phyloP scores from a whole-genome alignment of 2,113 vertebrate species.

The Oreotrochilus melanogaster region DNA sequence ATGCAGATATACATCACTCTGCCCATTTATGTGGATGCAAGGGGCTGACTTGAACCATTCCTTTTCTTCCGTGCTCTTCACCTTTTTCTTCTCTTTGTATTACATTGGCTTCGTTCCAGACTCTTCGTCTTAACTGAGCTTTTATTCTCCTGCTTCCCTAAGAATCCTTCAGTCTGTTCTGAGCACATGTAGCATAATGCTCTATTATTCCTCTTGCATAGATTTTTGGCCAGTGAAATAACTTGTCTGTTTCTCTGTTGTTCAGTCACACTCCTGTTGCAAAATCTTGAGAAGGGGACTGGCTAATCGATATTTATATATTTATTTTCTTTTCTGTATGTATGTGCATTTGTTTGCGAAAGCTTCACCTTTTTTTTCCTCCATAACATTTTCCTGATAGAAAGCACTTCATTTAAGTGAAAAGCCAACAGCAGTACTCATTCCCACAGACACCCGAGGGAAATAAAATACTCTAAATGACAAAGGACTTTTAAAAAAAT shows the following conservation, averaged over 20 bases:
- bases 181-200: neutral
- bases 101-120: neutral
- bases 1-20: neutral
- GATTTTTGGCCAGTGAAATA: neutral
- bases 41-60: neutral
- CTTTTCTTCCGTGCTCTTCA: neutral
- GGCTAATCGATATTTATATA: neutral
- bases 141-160: neutral
- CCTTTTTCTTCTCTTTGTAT: neutral
- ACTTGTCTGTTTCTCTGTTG: neutral
- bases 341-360: neutral
- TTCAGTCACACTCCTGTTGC: neutral
- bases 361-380: neutral
- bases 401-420: neutral
- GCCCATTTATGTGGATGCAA: neutral
- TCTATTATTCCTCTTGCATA: slow-evolving; percentile 5
- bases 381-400: neutral
- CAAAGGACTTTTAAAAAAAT: neutral
- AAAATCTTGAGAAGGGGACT: neutral
- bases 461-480: neutral
- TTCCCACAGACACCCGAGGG: neutral
- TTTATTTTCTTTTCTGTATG: neutral
- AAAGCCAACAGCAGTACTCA: neutral
- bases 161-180: neutral
- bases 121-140: slow-evolving; percentile 15